Evolutionary conservation across 2,113 vertebrate species (phyloP).

Genomic region (Megaceryle torquata): DNA sequence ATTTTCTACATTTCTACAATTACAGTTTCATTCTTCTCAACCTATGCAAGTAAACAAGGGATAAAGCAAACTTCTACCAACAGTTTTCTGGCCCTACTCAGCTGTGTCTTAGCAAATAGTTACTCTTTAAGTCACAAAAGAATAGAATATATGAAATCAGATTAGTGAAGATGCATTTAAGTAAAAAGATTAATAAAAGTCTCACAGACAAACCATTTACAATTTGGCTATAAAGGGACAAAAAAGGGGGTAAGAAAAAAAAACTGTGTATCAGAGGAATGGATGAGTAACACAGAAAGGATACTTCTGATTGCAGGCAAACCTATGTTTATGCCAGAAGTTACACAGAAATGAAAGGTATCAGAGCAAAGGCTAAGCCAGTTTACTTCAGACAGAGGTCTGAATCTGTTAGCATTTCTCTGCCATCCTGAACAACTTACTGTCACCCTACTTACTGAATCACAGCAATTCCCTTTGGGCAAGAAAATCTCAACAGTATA

Average conservation of each 20-base stretch:
- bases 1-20: not conserved
- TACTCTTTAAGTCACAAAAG: not conserved
- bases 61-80: not conserved
- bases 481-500: not conserved
- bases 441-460: not conserved
- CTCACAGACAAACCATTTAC: not conserved
- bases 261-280: rapidly evolving
- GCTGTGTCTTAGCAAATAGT: not conserved
- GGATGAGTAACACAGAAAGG: not conserved
- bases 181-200: not conserved
- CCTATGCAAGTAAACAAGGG: not conserved
- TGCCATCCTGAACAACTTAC: not conserved
- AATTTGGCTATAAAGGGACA: not conserved
- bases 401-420: not conserved
- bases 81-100: not conserved
- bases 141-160: not conserved
- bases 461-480: rapidly evolving
- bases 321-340: not conserved
- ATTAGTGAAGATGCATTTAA: not conserved
- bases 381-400: not conserved
- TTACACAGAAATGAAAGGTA: not conserved
- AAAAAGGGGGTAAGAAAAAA: not conserved
- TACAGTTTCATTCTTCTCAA: not conserved
- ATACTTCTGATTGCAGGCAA: not conserved
- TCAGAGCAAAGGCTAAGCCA: not conserved